Percentiles rank a stretch among this genome's conserved stretches.
Evolutionary conservation across 2,113 vertebrate genomes (phyloP).

Genomic region (Pelecanoides urinatrix): DNA sequence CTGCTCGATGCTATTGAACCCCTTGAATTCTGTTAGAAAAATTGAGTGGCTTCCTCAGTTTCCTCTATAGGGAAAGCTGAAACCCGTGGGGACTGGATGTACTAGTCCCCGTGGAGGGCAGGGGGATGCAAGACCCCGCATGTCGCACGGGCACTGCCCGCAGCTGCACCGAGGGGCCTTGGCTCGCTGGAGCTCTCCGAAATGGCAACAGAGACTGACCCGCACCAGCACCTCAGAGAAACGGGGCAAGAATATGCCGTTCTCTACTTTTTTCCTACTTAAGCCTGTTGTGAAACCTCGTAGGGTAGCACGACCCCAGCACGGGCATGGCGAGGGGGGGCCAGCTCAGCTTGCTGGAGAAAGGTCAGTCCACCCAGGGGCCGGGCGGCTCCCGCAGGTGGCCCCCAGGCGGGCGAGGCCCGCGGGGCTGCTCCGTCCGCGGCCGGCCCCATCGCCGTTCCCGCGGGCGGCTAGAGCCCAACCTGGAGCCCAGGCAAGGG

Average conservation of each 20-base stretch:
- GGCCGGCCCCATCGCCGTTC: background rate
- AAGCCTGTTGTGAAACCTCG: background rate
- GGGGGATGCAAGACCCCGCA: background rate
- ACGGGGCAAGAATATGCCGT: accelerated
- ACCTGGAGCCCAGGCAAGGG: no score
- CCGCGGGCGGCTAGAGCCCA: background rate
- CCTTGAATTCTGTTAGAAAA: background rate
- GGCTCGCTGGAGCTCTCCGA: background rate
- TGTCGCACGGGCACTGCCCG: background rate
- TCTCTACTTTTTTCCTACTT: background rate
- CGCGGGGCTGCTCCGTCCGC: no score
- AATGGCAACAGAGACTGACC: background rate
- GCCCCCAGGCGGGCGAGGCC: background rate
- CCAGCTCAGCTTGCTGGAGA: no score
- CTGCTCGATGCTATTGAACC: background rate
- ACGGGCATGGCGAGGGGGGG: accelerated
- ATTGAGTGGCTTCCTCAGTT: background rate
- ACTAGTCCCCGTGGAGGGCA: background rate
- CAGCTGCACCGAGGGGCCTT: background rate
- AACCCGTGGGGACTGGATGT: background rate
- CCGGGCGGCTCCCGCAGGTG: background rate
- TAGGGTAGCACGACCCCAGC: no score
- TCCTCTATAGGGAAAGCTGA: background rate
- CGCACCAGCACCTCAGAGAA: background rate
- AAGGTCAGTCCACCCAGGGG: background rate